These are phyloP conservation scores for Climacteris rufus DNA, from an alignment of 2,113 vertebrate genomes.

Conservation along the genomic window DNA sequence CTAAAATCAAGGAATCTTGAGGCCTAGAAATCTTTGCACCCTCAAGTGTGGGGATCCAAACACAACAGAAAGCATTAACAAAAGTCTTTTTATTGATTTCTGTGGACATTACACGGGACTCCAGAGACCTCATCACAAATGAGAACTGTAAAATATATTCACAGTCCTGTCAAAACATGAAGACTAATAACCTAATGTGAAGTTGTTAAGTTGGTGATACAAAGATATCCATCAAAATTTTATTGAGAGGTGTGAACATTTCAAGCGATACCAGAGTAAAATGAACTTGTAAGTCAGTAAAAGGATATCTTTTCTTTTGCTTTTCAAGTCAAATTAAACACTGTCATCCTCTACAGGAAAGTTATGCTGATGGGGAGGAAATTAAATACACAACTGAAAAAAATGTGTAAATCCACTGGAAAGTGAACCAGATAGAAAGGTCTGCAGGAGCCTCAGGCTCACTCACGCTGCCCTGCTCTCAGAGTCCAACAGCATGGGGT, in stretches of 20 bases:
- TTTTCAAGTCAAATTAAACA: background rate
- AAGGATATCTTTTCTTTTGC: background rate
- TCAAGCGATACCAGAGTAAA: background rate
- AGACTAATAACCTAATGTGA: background rate
- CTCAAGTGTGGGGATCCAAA: background rate
- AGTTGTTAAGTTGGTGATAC: background rate
- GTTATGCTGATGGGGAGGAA: background rate
- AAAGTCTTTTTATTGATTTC: background rate
- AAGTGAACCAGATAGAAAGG: background rate
- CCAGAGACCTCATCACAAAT: background rate
- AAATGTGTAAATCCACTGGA: background rate
- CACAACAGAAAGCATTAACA: background rate
- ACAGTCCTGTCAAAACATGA: background rate
- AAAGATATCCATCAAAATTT: background rate
- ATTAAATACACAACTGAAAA: background rate
- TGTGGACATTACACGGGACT: background rate
- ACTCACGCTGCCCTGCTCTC: background rate
- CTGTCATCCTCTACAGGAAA: background rate
- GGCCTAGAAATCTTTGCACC: background rate
- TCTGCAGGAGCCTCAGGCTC: background rate
- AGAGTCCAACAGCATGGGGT: background rate
- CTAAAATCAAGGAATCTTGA: background rate
- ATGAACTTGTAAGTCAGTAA: rapidly evolving
- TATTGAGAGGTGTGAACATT: background rate
- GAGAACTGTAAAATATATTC: background rate